Conservation (phyloP, 2,888 invertebrate species). For the Chirona hameri region DNA sequence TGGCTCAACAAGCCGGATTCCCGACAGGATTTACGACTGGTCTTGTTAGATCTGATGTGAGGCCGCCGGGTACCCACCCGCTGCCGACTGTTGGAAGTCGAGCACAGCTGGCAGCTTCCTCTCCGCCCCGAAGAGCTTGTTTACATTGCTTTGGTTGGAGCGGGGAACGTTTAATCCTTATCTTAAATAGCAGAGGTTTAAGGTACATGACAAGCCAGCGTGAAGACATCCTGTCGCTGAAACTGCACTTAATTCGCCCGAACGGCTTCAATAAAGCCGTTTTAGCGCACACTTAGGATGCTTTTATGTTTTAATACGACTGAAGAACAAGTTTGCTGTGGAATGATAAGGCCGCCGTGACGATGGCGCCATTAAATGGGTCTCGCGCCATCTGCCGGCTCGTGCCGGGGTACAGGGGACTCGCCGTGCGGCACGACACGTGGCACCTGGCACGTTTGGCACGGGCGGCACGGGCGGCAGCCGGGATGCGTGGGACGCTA, state of each 20-base stretch:
- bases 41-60: background rate
- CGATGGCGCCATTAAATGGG: background rate
- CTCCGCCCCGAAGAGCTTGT: background rate
- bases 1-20: background rate
- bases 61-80: background rate
- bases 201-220: slow-evolving; percentile 13
- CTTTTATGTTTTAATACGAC: slow-evolving; percentile 28
- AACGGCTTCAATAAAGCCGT: slow-evolving; percentile 6
- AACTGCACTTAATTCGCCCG: slow-evolving; percentile 8
- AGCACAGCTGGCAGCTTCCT: background rate
- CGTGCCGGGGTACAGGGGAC: background rate
- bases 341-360: slow-evolving; percentile 12
- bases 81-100: background rate
- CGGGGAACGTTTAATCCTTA: slow-evolving; percentile 3
- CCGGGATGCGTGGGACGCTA: no score
- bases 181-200: slow-evolving; percentile 25
- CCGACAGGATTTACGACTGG: background rate
- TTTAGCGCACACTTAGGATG: background rate
- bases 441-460: background rate
- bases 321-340: slow-evolving; percentile 8
- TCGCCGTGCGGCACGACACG: background rate
- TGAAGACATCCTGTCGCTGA: slow-evolving; percentile 2
- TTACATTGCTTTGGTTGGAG: background rate
- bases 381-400: background rate
- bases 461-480: no score